A percentile compares a stretch with the other conserved stretches of the same genome.
Evolutionary conservation across 2,797 vertebrate species (phyloP).

Genomic region (Threskiornis aethiopicus): DNA sequence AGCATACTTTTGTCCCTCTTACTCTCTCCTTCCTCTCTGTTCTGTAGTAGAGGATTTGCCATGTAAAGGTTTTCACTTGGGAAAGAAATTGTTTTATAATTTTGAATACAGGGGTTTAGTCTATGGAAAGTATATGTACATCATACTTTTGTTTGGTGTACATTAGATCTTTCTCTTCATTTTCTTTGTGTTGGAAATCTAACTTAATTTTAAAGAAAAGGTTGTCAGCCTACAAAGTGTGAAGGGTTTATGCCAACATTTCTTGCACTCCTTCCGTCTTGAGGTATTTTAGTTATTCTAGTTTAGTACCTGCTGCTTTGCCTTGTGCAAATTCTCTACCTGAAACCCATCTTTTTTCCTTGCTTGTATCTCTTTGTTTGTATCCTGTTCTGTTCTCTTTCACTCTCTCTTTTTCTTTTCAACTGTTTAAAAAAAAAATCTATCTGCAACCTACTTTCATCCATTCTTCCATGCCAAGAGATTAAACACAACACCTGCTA

Average conservation of each 20-base stretch:
- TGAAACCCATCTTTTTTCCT: neutral
- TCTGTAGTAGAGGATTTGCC: neutral
- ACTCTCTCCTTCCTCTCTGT: neutral
- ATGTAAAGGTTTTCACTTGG: neutral
- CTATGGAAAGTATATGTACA: neutral
- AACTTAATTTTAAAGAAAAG: neutral
- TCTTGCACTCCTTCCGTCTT: neutral
- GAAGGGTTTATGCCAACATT: neutral
- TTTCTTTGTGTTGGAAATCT: neutral
- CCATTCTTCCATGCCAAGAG: neutral
- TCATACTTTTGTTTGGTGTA: neutral
- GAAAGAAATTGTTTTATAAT: neutral
- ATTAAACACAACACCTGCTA: neutral
- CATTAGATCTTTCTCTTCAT: neutral
- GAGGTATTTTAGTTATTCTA: neutral
- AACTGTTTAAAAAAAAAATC: neutral
- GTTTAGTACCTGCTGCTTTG: neutral
- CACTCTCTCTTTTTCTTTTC: neutral
- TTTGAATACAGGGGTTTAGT: neutral
- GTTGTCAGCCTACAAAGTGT: neutral
- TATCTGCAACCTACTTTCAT: neutral
- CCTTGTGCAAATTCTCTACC: neutral
- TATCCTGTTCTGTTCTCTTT: neutral
- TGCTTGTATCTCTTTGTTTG: neutral
- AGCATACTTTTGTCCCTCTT: rapidly evolving